Percentiles rank a stretch among this genome's conserved stretches.
Conservation (phyloP, 2,113 vertebrate genomes). For the Vulpes lagopus region DNA sequence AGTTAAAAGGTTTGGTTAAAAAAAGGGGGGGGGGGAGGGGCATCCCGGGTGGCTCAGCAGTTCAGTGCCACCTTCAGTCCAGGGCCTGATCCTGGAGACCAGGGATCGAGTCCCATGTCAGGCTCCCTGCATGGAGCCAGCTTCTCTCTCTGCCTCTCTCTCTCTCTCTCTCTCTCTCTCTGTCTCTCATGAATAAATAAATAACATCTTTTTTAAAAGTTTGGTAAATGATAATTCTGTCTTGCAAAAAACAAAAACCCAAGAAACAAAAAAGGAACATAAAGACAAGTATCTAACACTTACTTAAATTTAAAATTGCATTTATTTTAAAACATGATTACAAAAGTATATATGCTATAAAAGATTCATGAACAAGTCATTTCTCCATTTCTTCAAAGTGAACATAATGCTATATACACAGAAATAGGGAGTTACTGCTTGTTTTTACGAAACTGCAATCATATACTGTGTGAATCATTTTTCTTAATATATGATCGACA, state of each 20-base stretch:
- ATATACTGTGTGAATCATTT: neutral
- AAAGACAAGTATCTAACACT: neutral
- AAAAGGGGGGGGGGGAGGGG: too few relatives aligned
- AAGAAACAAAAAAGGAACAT: neutral
- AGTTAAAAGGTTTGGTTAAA: neutral
- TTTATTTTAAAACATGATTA: constrained; percentile 1
- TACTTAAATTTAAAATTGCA: neutral
- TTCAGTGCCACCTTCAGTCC: too few relatives aligned
- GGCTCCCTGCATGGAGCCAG: too few relatives aligned
- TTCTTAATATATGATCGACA: neutral
- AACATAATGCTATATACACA: neutral
- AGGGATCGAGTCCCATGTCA: too few relatives aligned
- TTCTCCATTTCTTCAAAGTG: constrained; percentile 29
- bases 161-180: too few relatives aligned
- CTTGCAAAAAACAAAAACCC: neutral
- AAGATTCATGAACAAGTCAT: constrained; percentile 1
- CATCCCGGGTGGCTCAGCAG: too few relatives aligned
- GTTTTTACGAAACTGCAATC: neutral
- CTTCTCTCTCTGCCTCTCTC: too few relatives aligned
- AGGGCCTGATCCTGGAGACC: too few relatives aligned
- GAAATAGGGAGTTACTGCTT: neutral
- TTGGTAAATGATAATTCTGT: neutral
- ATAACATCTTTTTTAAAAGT: neutral
- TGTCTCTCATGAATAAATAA: too few relatives aligned
- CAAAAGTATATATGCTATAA: neutral